These are phyloP conservation scores for Phthorimaea operculella DNA, from an alignment of 1,140 invertebrate genomes.

Conservation along the genomic window DNA sequence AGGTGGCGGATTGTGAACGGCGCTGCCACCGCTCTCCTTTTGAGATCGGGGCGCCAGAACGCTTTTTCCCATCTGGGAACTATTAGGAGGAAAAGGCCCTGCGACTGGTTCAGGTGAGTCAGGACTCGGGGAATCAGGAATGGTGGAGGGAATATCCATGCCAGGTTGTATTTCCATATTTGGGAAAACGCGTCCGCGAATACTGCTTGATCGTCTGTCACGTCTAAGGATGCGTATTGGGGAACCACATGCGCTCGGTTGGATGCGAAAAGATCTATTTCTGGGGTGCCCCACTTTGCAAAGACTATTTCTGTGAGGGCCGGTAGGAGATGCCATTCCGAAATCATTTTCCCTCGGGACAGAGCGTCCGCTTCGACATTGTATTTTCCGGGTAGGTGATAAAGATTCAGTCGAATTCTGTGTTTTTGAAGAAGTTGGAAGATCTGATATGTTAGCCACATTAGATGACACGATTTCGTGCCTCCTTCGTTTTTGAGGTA, in stretches of 20 bases:
- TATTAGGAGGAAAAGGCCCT: constrained; percentile 9
- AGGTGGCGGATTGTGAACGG: constrained; percentile 17
- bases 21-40: constrained; percentile 7
- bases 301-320: constrained; percentile 22
- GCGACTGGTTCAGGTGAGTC: neutral
- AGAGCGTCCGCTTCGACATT: constrained; percentile 35
- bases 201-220: constrained; percentile 22
- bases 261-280: constrained; percentile 37
- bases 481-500: constrained; percentile 1
- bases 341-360: constrained; percentile 23
- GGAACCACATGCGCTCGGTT: constrained; percentile 21
- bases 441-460: neutral
- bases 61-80: constrained; percentile 22
- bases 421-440: neutral
- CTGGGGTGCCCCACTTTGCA: constrained; percentile 25
- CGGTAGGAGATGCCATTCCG: constrained; percentile 43
- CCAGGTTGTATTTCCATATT: constrained; percentile 29
- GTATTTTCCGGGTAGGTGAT: constrained; percentile 32
- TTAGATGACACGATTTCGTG: neutral
- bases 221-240: constrained; percentile 24
- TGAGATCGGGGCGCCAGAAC: constrained; percentile 22
- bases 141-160: constrained; percentile 37
- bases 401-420: constrained; percentile 22
- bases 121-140: constrained; percentile 17
- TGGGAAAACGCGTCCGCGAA: constrained; percentile 34